Evolutionary conservation across 2,113 vertebrate genomes (phyloP).

Genomic region (Pomatostomus ruficeps): DNA sequence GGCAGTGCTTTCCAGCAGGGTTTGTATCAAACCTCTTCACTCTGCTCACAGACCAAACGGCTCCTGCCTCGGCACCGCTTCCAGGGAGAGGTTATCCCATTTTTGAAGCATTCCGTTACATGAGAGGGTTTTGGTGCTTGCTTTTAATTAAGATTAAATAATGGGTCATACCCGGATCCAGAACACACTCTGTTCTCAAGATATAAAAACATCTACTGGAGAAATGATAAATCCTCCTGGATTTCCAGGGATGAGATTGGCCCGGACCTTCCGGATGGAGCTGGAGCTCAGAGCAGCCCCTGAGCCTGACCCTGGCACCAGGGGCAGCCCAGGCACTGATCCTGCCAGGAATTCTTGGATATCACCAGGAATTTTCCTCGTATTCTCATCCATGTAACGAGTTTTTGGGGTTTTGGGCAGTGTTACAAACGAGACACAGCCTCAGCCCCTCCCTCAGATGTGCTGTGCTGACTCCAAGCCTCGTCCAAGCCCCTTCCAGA

Average conservation of each 20-base stretch:
- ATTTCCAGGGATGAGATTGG: neutral
- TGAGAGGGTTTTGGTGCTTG: neutral
- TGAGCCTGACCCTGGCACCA: neutral
- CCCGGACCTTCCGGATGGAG: neutral
- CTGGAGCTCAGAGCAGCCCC: neutral
- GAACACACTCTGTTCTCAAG: neutral
- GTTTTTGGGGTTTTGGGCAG: neutral
- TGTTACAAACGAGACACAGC: neutral
- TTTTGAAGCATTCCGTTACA: neutral
- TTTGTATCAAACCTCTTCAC: neutral
- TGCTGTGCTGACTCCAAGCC: neutral
- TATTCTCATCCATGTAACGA: neutral
- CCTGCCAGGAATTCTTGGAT: neutral
- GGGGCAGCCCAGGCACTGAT: neutral
- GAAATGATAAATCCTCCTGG: neutral
- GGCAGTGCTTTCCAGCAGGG: neutral
- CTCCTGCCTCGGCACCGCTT: neutral
- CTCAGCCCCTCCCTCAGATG: neutral
- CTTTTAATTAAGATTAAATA: constrained; percentile 38
- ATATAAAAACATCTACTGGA: neutral
- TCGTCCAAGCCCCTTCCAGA: neutral
- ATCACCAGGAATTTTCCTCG: neutral
- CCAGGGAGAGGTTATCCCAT: neutral
- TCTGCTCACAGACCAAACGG: neutral
- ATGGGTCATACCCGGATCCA: neutral